These are phyloP conservation scores for Passerina amoena DNA, from an alignment of 2,113 vertebrate species.

Conservation along the genomic window DNA sequence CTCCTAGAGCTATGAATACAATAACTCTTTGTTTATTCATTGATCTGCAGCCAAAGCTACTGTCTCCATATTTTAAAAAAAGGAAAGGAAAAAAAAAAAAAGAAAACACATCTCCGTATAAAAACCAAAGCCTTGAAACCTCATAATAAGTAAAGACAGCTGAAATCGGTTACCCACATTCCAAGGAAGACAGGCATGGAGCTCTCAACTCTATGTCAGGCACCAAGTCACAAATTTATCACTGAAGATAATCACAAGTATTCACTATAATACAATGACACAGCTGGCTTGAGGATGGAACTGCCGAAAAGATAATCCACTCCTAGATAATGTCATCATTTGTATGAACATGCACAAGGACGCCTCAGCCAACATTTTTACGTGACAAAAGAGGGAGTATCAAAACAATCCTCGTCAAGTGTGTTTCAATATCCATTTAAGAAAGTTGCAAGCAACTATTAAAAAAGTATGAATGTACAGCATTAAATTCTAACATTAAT, in stretches of 20 bases:
- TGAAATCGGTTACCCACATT: conserved; percentile 14
- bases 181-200: conserved; percentile 36
- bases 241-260: conserved; percentile 35
- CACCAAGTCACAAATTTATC: conserved; percentile 41
- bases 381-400: background rate
- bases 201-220: conserved; percentile 2
- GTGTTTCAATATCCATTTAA: background rate
- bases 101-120: background rate
- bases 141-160: conserved; percentile 40
- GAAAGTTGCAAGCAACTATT: background rate
- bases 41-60: conserved; percentile 58
- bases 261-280: conserved; percentile 52
- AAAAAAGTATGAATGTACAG: background rate
- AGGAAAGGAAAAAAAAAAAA: background rate
- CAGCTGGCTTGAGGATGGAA: conserved; percentile 30
- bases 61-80: background rate
- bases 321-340: conserved; percentile 41
- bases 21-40: conserved; percentile 52
- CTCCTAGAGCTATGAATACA: conserved; percentile 55
- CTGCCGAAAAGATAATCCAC: conserved; percentile 36
- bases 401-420: background rate
- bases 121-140: conserved; percentile 51
- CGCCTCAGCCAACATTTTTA: background rate
- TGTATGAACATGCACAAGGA: conserved; percentile 37
- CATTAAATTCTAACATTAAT: background rate